These are phyloP conservation scores for Leptopilina myrica DNA, from an alignment of 2,888 invertebrate genomes.

Conservation along the genomic window DNA sequence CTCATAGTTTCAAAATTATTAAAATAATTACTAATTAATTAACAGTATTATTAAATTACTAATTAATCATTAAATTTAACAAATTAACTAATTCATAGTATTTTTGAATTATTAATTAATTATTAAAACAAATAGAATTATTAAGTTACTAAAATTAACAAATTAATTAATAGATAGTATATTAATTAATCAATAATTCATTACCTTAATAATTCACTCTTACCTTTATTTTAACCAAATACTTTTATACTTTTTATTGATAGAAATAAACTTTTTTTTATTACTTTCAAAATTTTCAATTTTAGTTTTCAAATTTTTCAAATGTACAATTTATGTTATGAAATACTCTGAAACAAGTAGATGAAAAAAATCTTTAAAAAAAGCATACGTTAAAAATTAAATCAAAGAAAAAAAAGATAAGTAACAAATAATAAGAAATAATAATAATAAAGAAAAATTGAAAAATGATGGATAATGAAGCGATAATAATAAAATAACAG, in stretches of 20 bases:
- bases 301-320: neutral
- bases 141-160: no score
- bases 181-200: no score
- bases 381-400: constrained; percentile 44
- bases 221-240: no score
- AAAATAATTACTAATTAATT: no score
- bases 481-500: constrained; percentile 44
- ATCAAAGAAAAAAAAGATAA: constrained; percentile 45
- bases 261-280: neutral
- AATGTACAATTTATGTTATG: constrained; percentile 49
- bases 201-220: no score
- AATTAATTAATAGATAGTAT: no score
- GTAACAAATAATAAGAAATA: neutral
- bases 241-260: neutral
- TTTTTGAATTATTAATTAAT: no score
- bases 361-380: constrained; percentile 47
- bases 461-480: constrained; percentile 44
- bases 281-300: neutral
- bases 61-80: no score
- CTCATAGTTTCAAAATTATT: no score
- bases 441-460: neutral
- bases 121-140: no score
- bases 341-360: constrained; percentile 68
- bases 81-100: no score
- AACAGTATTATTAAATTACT: no score